Base-by-base conservation (phyloP, 2,797 vertebrate genomes). In the Cynodonichthys magdalenae region DNA sequence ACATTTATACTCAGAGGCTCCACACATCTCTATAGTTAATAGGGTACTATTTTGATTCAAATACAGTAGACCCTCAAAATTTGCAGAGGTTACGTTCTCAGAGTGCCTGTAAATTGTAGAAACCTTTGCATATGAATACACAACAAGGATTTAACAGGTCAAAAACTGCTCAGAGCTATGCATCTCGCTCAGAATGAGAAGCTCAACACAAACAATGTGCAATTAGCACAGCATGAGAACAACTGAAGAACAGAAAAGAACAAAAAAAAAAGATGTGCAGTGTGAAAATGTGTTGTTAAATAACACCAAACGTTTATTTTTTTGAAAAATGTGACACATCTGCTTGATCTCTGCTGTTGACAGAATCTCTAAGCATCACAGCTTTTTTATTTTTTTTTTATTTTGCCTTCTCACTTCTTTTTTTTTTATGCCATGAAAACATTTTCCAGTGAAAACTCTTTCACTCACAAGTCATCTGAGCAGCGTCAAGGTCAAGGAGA, bases 401-500 rank as follows among this genome's bases (percentile, higher is more conserved):
- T 39, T 39, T 12, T 14, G 36, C 36, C 14, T 39, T 39, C 36
- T 12, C 36, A 39, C 10, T 3, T 53, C 45, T 39, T 71, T 34
- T 34, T 2, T 34, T 34, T 34, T 34, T 7, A 80, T 71, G 56
- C 55, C 48, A 73, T 72, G 66, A 81, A 71, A 48, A 66, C 59
- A 59, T 79, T 55, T 63, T 62, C 60, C 59, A 54, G 28, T 46
- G 62, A 71, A 47, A 41, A 36, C 47, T 47, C 58, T 71, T 55
- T 67, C 52, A 1, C 53, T 75, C 47, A 8, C 39, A 28, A 53
- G 71, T 45, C 51, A 51, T 66, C 44, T 63, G 51, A 56, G 63
- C 46, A 69, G 65, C 48, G 59, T 61, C 27, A 41, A 46, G 82
- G 81, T 90, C 83, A 81, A 71, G 61, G 51, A 75, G 74, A 86